Percentiles rank a stretch among this genome's conserved stretches.
phyloP scores from a whole-genome alignment of 2,888 invertebrate species.

The Trichacis sp. region DNA sequence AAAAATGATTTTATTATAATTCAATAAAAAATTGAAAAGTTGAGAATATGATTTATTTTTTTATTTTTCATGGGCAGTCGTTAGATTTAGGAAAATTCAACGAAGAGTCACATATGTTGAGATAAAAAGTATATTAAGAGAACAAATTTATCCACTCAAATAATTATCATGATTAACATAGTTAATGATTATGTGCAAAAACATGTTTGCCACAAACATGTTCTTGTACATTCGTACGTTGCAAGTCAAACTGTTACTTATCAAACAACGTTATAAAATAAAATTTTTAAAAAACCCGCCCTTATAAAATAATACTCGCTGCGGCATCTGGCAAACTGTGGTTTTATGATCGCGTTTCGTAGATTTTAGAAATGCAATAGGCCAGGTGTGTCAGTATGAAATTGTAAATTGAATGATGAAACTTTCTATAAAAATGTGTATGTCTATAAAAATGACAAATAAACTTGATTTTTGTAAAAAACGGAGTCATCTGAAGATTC shows the following conservation, averaged over 20 bases:
- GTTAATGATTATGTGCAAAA: conserved; percentile 31
- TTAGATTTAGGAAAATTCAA: not conserved
- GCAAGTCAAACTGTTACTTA: conserved; percentile 45
- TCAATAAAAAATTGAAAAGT: too few relatives aligned
- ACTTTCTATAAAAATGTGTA: conserved; percentile 65
- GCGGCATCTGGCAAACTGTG: conserved; percentile 51
- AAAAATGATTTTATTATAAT: not conserved
- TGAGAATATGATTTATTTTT: too few relatives aligned
- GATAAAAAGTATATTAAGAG: not conserved
- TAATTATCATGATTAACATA: conserved; percentile 22
- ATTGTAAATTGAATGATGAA: conserved; percentile 51
- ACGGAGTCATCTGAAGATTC: too few relatives aligned
- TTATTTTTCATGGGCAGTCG: not conserved
- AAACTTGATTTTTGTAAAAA: conserved; percentile 65
- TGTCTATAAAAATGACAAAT: conserved; percentile 64
- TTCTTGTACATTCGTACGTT: conserved; percentile 31
- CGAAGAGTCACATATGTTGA: not conserved
- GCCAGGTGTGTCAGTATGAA: conserved; percentile 55
- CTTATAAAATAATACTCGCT: conserved; percentile 49
- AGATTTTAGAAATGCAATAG: conserved; percentile 39
- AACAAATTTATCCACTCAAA: not conserved
- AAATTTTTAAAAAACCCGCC: conserved; percentile 55
- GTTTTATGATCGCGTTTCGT: conserved; percentile 38
- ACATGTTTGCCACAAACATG: conserved; percentile 32
- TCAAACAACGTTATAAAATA: conserved; percentile 46